These are phyloP conservation scores for Phodopus roborovskii DNA, from an alignment of 2,113 vertebrate genomes.

Conservation along the genomic window DNA sequence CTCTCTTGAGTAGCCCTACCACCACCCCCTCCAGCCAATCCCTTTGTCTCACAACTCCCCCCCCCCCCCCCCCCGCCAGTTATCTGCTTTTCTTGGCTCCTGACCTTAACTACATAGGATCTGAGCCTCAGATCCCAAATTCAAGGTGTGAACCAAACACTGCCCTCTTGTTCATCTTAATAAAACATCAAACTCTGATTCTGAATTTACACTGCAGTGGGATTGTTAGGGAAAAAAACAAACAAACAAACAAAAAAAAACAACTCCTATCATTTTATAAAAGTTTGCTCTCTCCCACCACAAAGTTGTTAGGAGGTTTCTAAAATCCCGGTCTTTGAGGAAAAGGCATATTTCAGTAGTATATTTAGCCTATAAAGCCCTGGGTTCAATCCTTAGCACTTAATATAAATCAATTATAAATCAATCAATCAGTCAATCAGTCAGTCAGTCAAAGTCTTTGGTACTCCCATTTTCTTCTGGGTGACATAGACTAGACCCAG, in stretches of 20 bases:
- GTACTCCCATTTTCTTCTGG: not conserved
- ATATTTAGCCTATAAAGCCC: not conserved
- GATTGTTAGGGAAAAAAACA: not conserved
- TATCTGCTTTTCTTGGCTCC: not conserved
- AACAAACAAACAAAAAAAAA: not conserved
- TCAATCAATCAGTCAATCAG: no score
- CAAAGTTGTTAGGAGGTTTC: not conserved
- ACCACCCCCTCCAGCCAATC: not conserved
- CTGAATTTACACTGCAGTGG: not conserved
- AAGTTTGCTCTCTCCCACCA: not conserved
- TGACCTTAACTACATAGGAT: not conserved
- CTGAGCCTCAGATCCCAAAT: not conserved
- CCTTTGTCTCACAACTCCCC: no score
- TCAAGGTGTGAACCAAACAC: not conserved
- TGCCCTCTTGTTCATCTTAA: not conserved
- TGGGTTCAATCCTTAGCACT: not conserved
- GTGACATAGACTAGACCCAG: not conserved
- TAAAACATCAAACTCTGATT: not conserved
- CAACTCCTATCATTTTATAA: not conserved
- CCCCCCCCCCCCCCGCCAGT: not conserved
- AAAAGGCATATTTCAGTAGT: not conserved
- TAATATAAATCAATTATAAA: not conserved
- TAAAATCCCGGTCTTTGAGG: not conserved
- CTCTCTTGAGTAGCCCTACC: not conserved
- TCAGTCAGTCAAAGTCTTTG: not conserved